These are phyloP conservation scores for Gallinago stenura DNA, from an alignment of 2,797 vertebrate genomes.

Conservation along the genomic window DNA sequence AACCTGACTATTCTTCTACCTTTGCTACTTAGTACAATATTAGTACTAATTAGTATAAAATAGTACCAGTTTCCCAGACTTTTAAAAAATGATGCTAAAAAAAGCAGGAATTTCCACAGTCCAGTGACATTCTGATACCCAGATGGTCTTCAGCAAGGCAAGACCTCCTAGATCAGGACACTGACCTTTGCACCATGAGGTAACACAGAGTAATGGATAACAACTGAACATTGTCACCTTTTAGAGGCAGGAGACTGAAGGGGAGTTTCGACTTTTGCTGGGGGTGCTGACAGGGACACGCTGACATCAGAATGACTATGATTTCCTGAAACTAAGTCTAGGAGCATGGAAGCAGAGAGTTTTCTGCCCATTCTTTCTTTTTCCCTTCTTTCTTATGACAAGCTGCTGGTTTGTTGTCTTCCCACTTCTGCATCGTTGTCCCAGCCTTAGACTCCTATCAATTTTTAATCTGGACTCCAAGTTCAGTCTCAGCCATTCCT, in stretches of 20 bases:
- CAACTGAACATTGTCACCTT: neutral
- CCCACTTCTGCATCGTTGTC: neutral
- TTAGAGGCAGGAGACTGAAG: neutral
- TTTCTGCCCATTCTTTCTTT: neutral
- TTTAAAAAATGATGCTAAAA: neutral
- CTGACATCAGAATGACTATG: neutral
- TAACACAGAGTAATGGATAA: neutral
- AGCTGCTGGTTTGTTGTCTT: neutral
- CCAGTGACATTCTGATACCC: neutral
- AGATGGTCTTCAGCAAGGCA: neutral
- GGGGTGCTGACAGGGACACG: neutral
- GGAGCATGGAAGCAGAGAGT: neutral
- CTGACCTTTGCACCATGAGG: neutral
- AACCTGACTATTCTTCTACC: neutral
- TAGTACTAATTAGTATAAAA: neutral
- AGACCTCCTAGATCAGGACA: neutral
- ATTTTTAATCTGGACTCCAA: neutral
- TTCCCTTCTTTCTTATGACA: neutral
- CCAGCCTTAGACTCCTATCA: neutral
- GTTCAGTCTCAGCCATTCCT: neutral
- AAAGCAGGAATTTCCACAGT: neutral
- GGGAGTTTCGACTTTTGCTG: neutral
- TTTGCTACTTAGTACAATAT: neutral
- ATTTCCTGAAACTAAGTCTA: neutral
- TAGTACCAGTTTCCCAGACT: neutral